Base-by-base conservation (phyloP, 2,113 vertebrate species). In the Puffinus mauretanicus region DNA sequence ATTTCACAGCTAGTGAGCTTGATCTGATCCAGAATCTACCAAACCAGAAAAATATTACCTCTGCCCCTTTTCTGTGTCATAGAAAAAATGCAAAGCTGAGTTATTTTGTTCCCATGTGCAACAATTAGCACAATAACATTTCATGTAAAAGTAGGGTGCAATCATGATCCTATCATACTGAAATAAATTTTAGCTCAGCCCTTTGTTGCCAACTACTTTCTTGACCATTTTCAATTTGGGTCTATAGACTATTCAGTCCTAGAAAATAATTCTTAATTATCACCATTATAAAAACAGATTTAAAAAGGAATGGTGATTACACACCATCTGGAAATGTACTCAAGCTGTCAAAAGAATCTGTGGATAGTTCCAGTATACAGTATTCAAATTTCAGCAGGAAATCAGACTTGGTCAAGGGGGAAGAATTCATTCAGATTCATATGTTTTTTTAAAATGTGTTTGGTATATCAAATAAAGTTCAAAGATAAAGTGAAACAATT, bases 191-290 rank as follows among this genome's bases (percentile, higher is more conserved):
- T 78, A 65, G 66, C 29, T 94, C 58, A 94, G 18, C 42, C 29
- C 5, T 94, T 93, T 90, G 79, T 85, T 90, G 27, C 44, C 70
- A 87, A 29, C 80, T 64, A 90, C 47, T 97, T 96, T 80, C 88
- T 92, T 95, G 60, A 96, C 95, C 72, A 82, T 84, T 96, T 96
- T 72, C 30, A 94, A 38, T 85, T 96, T 94, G 64, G 17, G 34
- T 72, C 32, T 67, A 93, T 26, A 70, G 5, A 92, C 34, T 86
- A 82, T 92, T 94, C 71, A 94, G 91, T 84, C 30, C 69, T 86
- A 94, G 85, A 97, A 95, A 97, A 94, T 94, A 96, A 97, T 96
- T 96, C 81, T 94, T 97, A 97, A 97, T 97, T 95, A 93, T 95
- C 6, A 17, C 86, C 22, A 94, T 97, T 97, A 96, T 81, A 97